Evolutionary conservation across 2,888 invertebrate genomes (phyloP).

Genomic region (Acanthosepion pharaonis): DNA sequence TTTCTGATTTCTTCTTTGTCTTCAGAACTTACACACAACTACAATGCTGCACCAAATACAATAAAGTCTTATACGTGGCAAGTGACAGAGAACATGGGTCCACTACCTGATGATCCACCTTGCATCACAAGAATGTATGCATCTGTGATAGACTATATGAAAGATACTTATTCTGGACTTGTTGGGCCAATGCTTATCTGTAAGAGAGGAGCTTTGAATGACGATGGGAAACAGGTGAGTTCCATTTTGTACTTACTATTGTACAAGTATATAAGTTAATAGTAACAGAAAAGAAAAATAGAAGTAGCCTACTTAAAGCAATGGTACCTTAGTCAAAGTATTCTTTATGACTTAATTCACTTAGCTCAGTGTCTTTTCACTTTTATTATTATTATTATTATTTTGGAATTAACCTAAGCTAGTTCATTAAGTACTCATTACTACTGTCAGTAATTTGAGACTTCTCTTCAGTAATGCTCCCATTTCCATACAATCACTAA

Average conservation of each 20-base stretch:
- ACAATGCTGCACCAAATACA: background rate
- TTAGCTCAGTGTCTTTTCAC: no score
- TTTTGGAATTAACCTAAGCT: no score
- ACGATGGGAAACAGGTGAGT: background rate
- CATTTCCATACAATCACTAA: no score
- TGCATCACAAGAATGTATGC: conserved; percentile 52
- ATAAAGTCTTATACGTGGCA: conserved; percentile 52
- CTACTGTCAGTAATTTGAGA: no score
- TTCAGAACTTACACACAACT: background rate
- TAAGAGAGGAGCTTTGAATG: conserved; percentile 49
- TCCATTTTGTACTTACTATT: background rate
- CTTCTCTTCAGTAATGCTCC: no score
- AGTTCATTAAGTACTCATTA: no score
- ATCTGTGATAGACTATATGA: conserved; percentile 50
- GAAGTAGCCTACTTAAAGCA: no score
- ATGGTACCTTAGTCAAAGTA: no score
- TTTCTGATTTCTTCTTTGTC: background rate
- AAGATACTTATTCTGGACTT: conserved; percentile 51
- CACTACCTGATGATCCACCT: conserved; percentile 51
- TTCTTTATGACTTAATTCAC: no score
- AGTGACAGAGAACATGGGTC: conserved; percentile 52
- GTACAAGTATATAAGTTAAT: no score
- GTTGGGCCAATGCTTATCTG: conserved; percentile 52
- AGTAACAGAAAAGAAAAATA: no score
- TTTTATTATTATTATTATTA: no score